phyloP scores from a whole-genome alignment of 2,113 vertebrate species.

The Ptilonorhynchus violaceus region DNA sequence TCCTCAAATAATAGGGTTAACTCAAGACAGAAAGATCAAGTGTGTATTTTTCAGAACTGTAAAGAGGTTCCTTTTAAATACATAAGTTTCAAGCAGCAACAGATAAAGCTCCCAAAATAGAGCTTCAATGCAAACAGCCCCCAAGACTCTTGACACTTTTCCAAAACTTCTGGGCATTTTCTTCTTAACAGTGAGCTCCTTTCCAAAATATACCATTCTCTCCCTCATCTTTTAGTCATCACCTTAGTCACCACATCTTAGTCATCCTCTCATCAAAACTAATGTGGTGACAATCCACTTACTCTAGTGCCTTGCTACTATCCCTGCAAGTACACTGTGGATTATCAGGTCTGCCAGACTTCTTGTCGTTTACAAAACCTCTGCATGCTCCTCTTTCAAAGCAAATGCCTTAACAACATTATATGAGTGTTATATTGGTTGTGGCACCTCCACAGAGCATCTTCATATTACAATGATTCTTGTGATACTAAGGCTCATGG shows the following conservation, averaged over 20 bases:
- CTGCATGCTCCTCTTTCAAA: neutral
- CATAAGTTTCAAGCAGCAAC: neutral
- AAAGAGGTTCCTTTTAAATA: neutral
- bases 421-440: neutral
- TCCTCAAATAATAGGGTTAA: neutral
- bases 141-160: neutral
- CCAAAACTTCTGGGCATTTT: neutral
- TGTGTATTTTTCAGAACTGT: neutral
- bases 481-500: neutral
- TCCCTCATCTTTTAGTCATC: neutral
- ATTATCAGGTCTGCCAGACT: neutral
- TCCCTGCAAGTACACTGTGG: neutral
- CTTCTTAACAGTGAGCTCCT: neutral
- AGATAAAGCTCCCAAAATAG: neutral
- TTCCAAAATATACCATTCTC: neutral
- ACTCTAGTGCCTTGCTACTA: neutral
- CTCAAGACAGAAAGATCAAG: neutral
- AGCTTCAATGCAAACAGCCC: neutral
- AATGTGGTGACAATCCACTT: neutral
- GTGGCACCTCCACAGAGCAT: neutral
- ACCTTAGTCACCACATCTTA: neutral
- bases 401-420: neutral
- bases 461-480: neutral
- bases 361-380: neutral
- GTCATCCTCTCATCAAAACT: neutral